Conservation (phyloP, 2,888 invertebrate species). For the Trileptium ribeirensis region DNA sequence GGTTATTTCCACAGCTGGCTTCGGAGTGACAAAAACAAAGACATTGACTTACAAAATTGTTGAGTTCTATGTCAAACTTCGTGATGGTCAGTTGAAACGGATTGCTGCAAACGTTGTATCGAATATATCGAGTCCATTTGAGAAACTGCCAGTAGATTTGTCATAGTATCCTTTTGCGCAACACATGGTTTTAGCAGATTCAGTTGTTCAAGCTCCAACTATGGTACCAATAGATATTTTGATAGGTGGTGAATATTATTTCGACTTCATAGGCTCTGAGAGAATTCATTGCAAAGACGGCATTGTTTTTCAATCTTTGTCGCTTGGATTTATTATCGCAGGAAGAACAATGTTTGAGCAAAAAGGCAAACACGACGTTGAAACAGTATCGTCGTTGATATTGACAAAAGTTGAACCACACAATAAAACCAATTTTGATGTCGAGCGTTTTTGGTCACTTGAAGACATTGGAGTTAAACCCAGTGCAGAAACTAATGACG, state of each 20-base stretch:
- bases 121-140: background rate
- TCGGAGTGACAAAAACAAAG: background rate
- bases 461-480: conserved; percentile 13
- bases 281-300: too few relatives aligned
- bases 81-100: background rate
- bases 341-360: too few relatives aligned
- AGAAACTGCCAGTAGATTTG: background rate
- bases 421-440: too few relatives aligned
- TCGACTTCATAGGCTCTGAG: too few relatives aligned
- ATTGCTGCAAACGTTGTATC: background rate
- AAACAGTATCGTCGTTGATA: too few relatives aligned
- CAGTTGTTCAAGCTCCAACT: background rate
- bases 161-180: background rate
- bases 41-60: background rate
- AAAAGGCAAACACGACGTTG: too few relatives aligned
- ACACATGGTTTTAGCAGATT: background rate
- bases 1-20: background rate
- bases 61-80: background rate
- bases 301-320: too few relatives aligned
- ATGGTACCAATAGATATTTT: background rate
- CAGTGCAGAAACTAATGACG: background rate
- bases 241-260: too few relatives aligned
- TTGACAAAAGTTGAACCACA: too few relatives aligned
- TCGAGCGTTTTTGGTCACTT: conserved; percentile 9
- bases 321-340: too few relatives aligned